Conservation (phyloP, 1,140 invertebrate species). For the Limonius californicus region DNA sequence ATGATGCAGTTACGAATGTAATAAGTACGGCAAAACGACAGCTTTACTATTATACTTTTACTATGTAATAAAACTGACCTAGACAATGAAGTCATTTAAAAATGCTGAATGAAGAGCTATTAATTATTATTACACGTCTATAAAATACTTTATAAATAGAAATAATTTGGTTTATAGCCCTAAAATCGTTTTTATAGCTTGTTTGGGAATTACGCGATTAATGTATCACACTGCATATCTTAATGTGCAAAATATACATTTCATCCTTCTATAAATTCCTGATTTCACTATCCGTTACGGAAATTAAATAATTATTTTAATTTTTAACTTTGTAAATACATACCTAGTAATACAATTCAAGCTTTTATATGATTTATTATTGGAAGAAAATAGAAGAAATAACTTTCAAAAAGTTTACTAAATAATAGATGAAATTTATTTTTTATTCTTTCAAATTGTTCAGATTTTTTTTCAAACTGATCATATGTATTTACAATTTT, state of each 20-base stretch:
- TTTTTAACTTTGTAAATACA: too few relatives aligned
- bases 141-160: conserved; percentile 25
- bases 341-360: too few relatives aligned
- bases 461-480: too few relatives aligned
- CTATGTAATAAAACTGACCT: conserved; percentile 48
- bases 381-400: too few relatives aligned
- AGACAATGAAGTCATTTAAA: conserved; percentile 41
- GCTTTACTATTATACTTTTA: conserved; percentile 41
- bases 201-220: conserved; percentile 3
- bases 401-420: too few relatives aligned
- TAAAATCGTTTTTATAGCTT: conserved; percentile 14
- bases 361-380: too few relatives aligned
- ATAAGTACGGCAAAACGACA: not conserved
- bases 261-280: not conserved
- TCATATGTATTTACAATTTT: too few relatives aligned
- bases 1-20: not conserved
- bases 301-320: too few relatives aligned
- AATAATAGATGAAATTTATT: not conserved
- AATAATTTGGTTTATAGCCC: conserved; percentile 22
- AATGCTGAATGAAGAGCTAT: conserved; percentile 40
- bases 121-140: conserved; percentile 41
- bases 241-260: not conserved
- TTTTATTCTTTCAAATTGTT: not conserved
- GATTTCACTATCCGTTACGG: too few relatives aligned
- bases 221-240: conserved; percentile 8